Percentiles rank a stretch among this genome's conserved stretches.
These are phyloP conservation scores for Sylvilagus floridanus DNA, from an alignment of 2,797 vertebrate species.

Conservation along the genomic window DNA sequence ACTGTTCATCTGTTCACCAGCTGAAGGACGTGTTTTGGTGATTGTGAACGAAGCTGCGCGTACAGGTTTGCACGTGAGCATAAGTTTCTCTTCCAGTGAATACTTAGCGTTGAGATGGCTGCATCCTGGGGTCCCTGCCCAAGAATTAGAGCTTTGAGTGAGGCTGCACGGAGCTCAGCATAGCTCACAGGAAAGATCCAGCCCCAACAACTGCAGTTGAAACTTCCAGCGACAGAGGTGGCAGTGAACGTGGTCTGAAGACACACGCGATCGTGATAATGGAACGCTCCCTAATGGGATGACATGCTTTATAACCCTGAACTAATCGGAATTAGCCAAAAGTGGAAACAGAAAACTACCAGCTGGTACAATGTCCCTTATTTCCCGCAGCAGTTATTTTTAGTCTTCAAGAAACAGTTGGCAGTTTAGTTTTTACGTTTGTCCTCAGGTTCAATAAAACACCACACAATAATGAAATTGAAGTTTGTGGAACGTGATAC, in stretches of 20 bases:
- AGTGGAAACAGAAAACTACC: constrained; percentile 66
- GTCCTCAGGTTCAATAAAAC: constrained; percentile 59
- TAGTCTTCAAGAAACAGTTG: constrained; percentile 63
- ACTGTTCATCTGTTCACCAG: neutral
- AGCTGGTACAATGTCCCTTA: constrained; percentile 54
- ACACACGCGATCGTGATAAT: constrained; percentile 14
- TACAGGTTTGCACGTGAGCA: neutral
- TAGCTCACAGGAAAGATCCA: neutral
- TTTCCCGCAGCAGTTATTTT: constrained; percentile 68
- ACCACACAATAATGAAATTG: neutral
- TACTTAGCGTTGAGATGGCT: neutral
- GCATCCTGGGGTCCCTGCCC: neutral
- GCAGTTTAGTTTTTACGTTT: constrained; percentile 64
- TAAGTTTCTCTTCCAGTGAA: neutral
- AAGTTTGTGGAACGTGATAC: constrained; percentile 13
- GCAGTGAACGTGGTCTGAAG: neutral
- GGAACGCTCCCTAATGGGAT: constrained; percentile 56
- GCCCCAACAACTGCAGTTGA: constrained; percentile 25
- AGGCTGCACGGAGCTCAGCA: neutral
- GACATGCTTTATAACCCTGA: constrained; percentile 79
- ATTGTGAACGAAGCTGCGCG: neutral
- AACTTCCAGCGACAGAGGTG: neutral
- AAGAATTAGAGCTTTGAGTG: constrained; percentile 17
- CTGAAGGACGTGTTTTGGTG: neutral
- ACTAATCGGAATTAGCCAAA: constrained; percentile 80